phyloP scores from a whole-genome alignment of 1,140 invertebrate species.

The Pseudomyrmex dendroicus region DNA sequence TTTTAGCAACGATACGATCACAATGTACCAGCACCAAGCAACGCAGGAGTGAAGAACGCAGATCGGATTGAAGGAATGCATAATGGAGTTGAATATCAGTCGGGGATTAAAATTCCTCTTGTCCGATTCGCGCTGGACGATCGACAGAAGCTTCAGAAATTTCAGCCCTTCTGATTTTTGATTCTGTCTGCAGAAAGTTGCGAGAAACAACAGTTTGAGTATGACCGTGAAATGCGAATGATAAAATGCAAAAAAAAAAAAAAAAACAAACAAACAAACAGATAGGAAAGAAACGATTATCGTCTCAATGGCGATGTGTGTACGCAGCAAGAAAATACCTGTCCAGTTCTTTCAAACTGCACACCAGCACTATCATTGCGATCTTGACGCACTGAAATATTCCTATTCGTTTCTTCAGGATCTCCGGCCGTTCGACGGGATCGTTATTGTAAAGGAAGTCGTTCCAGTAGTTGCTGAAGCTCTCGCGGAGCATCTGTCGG shows the following conservation, averaged over 20 bases:
- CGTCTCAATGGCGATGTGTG: too few species aligned
- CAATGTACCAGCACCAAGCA: constrained; percentile 77
- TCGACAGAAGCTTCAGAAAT: constrained; percentile 40
- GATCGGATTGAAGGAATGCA: constrained; percentile 77
- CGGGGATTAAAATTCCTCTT: constrained; percentile 76
- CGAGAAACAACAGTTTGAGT: too few species aligned
- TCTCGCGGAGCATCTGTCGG: constrained; percentile 88
- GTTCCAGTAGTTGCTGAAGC: constrained; percentile 91
- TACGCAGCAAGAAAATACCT: constrained; percentile 66
- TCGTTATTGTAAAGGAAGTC: constrained; percentile 92
- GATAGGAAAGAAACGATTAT: not conserved
- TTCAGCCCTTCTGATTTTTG: constrained; percentile 70
- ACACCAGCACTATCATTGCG: constrained; percentile 86
- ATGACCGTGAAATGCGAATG: too few species aligned
- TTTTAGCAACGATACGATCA: constrained; percentile 72
- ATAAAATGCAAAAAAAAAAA: too few species aligned
- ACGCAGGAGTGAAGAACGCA: constrained; percentile 61
- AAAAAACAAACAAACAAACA: not conserved
- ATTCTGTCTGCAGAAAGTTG: constrained; percentile 71
- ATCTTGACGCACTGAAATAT: constrained; percentile 87
- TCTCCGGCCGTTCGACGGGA: constrained; percentile 89
- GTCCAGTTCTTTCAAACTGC: constrained; percentile 86
- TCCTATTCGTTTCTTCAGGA: constrained; percentile 87
- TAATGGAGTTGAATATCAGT: constrained; percentile 66
- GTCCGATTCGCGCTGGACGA: constrained; percentile 75